Percentiles rank a stretch among this genome's conserved stretches.
Conservation (phyloP, 2,113 vertebrate species). For the Reinhardtius hippoglossoides region DNA sequence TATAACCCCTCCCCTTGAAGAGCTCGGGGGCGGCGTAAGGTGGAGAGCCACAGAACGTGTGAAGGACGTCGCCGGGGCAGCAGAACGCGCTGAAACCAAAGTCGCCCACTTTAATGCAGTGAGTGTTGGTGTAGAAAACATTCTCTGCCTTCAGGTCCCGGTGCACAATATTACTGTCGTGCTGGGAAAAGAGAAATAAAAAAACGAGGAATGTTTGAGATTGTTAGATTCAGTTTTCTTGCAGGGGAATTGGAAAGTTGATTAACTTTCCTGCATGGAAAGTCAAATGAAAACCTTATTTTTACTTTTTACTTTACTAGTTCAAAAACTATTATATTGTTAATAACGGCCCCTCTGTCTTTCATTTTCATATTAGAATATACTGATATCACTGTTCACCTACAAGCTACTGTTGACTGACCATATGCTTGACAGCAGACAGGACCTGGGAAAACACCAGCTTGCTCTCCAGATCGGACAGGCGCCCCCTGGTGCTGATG, state of each 20-base stretch:
- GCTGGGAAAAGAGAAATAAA: slow-evolving; percentile 67
- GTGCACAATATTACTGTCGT: slow-evolving; percentile 82
- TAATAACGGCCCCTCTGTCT: too few relatives aligned
- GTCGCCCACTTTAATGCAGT: slow-evolving; percentile 83
- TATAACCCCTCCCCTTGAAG: slow-evolving; percentile 75
- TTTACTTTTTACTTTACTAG: too few relatives aligned
- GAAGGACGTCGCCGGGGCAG: slow-evolving; percentile 65
- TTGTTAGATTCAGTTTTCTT: too few relatives aligned
- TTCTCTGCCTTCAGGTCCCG: slow-evolving; percentile 85
- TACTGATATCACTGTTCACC: not conserved
- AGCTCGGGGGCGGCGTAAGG: slow-evolving; percentile 83
- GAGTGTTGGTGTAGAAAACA: slow-evolving; percentile 79
- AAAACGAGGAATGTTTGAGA: not conserved
- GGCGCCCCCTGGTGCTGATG: slow-evolving; percentile 79
- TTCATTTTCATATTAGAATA: not conserved
- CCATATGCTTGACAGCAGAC: slow-evolving; percentile 83
- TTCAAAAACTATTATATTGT: too few relatives aligned
- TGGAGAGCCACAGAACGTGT: slow-evolving; percentile 81
- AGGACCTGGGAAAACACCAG: slow-evolving; percentile 81
- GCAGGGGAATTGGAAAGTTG: too few relatives aligned
- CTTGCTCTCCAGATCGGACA: slow-evolving; percentile 79
- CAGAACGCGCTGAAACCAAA: slow-evolving; percentile 82
- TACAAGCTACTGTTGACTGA: slow-evolving; percentile 41
- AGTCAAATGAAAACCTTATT: too few relatives aligned
- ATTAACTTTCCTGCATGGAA: not conserved